A percentile compares a stretch with the other conserved stretches of the same genome.
These are phyloP conservation scores for Enteromius paludinosus DNA, from an alignment of 2,797 vertebrate genomes.

Conservation along the genomic window DNA sequence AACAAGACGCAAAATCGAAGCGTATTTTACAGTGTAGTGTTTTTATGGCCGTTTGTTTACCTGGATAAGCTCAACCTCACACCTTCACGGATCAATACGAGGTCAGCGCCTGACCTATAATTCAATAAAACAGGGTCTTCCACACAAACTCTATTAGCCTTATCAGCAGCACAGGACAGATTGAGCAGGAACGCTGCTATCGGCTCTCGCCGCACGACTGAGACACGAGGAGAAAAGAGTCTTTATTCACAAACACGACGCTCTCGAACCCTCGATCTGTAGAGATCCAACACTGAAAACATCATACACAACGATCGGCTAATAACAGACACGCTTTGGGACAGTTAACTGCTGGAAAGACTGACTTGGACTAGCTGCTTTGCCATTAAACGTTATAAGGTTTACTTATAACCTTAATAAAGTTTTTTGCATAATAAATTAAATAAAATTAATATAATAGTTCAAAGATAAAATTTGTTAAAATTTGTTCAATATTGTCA, in stretches of 20 bases:
- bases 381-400: neutral
- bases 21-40: neutral
- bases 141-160: slow-evolving; percentile 29
- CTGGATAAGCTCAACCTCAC: slow-evolving; percentile 2
- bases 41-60: neutral
- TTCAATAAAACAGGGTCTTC: slow-evolving; percentile 31
- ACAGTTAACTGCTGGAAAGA: neutral
- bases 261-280: neutral
- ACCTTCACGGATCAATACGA: slow-evolving; percentile 14
- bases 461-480: no score
- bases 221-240: neutral
- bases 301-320: no score
- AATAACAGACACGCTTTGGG: neutral
- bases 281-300: neutral
- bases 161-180: slow-evolving; percentile 26
- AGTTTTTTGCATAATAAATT: no score
- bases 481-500: no score
- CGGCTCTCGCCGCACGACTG: slow-evolving; percentile 1
- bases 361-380: neutral
- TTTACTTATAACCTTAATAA: no score
- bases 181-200: neutral
- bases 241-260: neutral
- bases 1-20: no score
- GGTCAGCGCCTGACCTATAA: slow-evolving; percentile 14
- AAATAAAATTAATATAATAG: no score